These are phyloP conservation scores for Dendrolimus punctatus DNA, from an alignment of 1,140 invertebrate genomes.

Conservation along the genomic window DNA sequence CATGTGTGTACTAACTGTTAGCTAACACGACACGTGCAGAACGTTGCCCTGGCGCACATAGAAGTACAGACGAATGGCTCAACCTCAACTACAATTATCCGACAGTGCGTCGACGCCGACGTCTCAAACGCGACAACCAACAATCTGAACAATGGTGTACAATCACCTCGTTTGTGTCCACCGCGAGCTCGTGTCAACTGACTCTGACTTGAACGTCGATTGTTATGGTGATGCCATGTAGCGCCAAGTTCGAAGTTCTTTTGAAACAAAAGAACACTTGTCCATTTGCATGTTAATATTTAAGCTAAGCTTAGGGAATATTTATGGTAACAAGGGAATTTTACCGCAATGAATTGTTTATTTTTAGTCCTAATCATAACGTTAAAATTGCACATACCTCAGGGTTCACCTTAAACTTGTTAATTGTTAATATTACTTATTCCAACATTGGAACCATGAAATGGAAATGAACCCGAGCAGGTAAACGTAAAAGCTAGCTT, in stretches of 20 bases:
- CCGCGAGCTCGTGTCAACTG: constrained; percentile 45
- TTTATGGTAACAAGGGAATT: constrained; percentile 24
- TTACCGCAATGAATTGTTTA: constrained; percentile 51
- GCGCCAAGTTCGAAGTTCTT: constrained; percentile 40
- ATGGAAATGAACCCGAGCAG: constrained; percentile 45
- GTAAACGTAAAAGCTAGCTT: constrained; percentile 46
- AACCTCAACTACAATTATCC: constrained; percentile 28
- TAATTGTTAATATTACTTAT: constrained; percentile 62
- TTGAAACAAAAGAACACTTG: constrained; percentile 44
- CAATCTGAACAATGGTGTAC: constrained; percentile 51
- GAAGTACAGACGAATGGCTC: constrained; percentile 20
- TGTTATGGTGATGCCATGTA: constrained; percentile 58
- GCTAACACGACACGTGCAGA: constrained; percentile 28
- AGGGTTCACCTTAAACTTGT: constrained; percentile 43
- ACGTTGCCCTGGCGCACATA: constrained; percentile 35
- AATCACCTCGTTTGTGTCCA: constrained; percentile 49
- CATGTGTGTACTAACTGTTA: constrained; percentile 21
- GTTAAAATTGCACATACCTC: constrained; percentile 57
- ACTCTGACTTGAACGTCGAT: constrained; percentile 48
- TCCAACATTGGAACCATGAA: constrained; percentile 42
- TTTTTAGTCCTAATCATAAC: constrained; percentile 27
- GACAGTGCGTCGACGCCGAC: no score
- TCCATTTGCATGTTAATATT: constrained; percentile 44
- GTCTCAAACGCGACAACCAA: constrained; percentile 25
- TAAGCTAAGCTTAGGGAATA: constrained; percentile 17